Evolutionary conservation across 2,797 vertebrate species (phyloP), one percentile per base, ranked within the genome.

Genomic region (Ibycter americanus): DNA sequence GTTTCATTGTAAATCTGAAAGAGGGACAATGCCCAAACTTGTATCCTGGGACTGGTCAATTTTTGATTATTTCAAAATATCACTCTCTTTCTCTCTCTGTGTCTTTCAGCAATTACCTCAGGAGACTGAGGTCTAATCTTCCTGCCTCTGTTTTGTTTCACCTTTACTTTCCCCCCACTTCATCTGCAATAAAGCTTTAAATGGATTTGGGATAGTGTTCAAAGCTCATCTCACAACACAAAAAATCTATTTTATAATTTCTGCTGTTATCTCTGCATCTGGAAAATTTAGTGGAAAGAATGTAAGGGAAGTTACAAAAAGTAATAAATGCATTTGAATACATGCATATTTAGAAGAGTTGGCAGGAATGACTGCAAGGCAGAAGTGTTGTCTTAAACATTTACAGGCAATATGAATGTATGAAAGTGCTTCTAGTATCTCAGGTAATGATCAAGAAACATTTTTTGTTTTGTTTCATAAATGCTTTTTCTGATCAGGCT

Each of bases 1-100:
- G 6, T 58, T 67, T 66, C 38, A 61, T 44, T 44, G 16, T 19
- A 63, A 73, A 81, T 29, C 23, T 76, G 55, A 38, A 49, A 79
- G 23, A 72, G 7, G 17, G n/a, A 65, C 16, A 79, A 23, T 0
- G 0, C 1, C 34, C 52, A 58, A 49, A 63, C 15, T 4, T 65
- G 8, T 27, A 61, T 67, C 3, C 8, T 3, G 1, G 29, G 8
- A 29, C 23, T 29, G 22, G 27, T 55, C 25, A 82, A 74, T 76
- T 87, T 63, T 34, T 67, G 23, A 61, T 71, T 38, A 59, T 63
- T 89, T 83, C 36, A 90, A 83, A 85, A 58, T 76, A 78, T 26
- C 16, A 42, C 15, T 42, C 38, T 38, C 42, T 42, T 17, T 42
- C 42, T 15, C 40, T 40, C 40, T 40, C 40, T 40, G 40, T 40